These are phyloP conservation scores for Lepus europaeus DNA, from an alignment of 2,113 vertebrate species.

Conservation along the genomic window DNA sequence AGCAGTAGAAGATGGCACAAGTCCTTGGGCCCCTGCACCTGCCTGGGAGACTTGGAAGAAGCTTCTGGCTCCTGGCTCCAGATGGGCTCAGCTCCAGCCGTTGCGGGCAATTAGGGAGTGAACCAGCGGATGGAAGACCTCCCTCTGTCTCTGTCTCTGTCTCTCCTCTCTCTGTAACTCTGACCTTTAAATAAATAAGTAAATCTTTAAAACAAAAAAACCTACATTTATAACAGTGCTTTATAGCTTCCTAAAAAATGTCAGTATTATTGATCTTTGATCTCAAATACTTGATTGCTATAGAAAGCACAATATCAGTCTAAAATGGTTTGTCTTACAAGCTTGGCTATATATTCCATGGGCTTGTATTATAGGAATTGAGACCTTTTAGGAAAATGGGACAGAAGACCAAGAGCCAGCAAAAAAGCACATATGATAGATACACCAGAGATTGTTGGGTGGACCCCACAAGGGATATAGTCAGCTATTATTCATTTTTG, in stretches of 20 bases:
- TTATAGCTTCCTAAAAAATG: conserved; percentile 29
- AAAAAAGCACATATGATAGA: neutral
- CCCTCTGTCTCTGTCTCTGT: too few species aligned
- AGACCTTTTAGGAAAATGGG: neutral
- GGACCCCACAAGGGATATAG: neutral
- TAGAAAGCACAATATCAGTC: conserved; percentile 16
- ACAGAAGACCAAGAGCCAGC: neutral
- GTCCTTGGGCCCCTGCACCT: too few species aligned
- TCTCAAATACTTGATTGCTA: neutral
- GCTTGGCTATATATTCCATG: neutral
- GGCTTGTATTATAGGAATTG: neutral
- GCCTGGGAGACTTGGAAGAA: too few species aligned
- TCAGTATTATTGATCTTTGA: conserved; percentile 13
- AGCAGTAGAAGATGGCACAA: too few species aligned
- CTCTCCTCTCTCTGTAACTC: too few species aligned
- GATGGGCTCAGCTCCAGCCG: too few species aligned
- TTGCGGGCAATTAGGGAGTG: too few species aligned
- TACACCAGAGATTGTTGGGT: neutral
- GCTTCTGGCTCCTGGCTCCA: too few species aligned
- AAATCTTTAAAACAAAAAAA: too few species aligned
- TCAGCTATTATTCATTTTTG: neutral
- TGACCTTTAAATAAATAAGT: too few species aligned
- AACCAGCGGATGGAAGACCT: too few species aligned
- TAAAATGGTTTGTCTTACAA: conserved; percentile 59
- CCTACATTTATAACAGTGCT: neutral